Conservation (phyloP, 1,140 invertebrate species). For the Triops longicaudatus region DNA sequence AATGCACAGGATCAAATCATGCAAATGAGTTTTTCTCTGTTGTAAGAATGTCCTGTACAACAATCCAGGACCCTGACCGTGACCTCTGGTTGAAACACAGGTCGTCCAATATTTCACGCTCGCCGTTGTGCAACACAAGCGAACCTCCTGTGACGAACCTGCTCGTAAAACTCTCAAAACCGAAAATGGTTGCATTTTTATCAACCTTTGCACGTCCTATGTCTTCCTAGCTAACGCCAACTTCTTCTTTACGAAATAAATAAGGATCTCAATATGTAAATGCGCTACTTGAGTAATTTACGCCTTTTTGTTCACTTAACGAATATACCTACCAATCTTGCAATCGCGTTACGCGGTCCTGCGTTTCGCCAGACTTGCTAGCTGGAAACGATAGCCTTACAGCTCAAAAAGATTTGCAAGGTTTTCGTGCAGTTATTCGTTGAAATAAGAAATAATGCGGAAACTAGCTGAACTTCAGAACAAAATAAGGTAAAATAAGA, state of each 20-base stretch:
- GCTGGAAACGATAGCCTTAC: no score
- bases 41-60: background rate
- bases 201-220: background rate
- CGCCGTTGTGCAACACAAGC: background rate
- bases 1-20: background rate
- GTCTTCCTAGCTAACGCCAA: background rate
- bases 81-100: conserved; percentile 5
- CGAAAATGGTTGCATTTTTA: conserved; percentile 12
- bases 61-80: background rate
- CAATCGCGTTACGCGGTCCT: no score
- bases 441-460: no score
- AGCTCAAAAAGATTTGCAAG: no score
- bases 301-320: no score
- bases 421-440: no score
- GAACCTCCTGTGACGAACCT: conserved; percentile 9
- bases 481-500: no score
- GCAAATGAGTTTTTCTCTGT: conserved; percentile 1
- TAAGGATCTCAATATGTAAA: background rate
- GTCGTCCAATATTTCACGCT: conserved; percentile 14
- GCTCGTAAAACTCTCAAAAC: conserved; percentile 11
- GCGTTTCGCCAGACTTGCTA: no score
- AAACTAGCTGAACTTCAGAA: no score
- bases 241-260: background rate
- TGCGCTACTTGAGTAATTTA: background rate
- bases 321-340: no score